Evolutionary conservation across 2,888 invertebrate species (phyloP), one percentile per base, ranked within the genome.

Genomic region (Tachina grossa): DNA sequence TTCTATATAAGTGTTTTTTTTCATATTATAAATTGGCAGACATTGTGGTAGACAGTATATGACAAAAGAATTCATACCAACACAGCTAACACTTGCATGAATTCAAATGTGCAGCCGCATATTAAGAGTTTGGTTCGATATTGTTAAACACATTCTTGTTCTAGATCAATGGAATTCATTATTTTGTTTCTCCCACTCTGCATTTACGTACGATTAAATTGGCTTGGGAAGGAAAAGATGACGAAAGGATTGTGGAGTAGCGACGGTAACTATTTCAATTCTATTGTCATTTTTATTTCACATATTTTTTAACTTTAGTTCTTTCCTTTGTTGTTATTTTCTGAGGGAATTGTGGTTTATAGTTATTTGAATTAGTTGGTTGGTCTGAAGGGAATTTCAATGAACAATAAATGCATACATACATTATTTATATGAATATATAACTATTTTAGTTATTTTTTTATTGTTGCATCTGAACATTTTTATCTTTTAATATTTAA

Each of bases 1-100:
- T 53, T 63, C 63, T 39, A 43, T 22, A 31, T 22, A 45, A 55
- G n/a, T 22, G n/a, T 59, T 11, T n/a, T 59, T 53, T 72, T 59
- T 71, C 65, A 9, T 55, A 49, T 47, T 66, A 59, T 83, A 76
- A 84, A 80, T 76, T 84, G 71, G 55, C 84, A 84, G 84, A 80
- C 79, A 80, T 79, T 84, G 84, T 80, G 75, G 84, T 59, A 84
- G 84, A 80, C 84, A 80, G 75, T 59, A 43, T 11, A 76, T 39
- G 47, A 74, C 63, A 84, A 82, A 69, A 82, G 68, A 55, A 63
- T 63, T 63, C 1, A 55, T 61, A 43, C 49, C 22, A 13, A 43
- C 19, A 55, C 13, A n/a, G 9, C 22, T 11, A 41, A 5, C 9
- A 16, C 22, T 41, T 10, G 49, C 55, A 43, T 14, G 47, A 31